Evolutionary conservation across 2,888 invertebrate genomes (phyloP).

Genomic region (Drosophila barbarae): DNA sequence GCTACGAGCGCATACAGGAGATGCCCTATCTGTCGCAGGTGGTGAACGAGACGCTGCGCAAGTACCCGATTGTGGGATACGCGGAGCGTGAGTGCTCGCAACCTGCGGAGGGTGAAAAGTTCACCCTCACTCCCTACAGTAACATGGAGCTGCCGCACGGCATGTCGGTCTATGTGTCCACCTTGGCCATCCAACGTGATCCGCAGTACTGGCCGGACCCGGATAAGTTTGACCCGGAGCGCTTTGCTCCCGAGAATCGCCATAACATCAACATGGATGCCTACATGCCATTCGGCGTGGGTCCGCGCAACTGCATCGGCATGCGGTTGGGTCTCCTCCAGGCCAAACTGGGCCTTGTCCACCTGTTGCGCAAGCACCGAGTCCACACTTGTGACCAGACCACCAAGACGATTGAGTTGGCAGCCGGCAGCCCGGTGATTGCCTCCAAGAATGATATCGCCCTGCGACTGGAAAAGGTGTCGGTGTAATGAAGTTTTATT

Average conservation of each 20-base stretch:
- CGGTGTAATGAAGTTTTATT: background rate
- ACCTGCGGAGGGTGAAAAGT: slow-evolving; percentile 51
- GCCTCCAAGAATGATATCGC: slow-evolving; percentile 44
- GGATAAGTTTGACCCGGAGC: slow-evolving; percentile 65
- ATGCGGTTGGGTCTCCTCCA: slow-evolving; percentile 71
- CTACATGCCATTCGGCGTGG: slow-evolving; percentile 71
- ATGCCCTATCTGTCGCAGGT: slow-evolving; percentile 80
- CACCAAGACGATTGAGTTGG: slow-evolving; percentile 46
- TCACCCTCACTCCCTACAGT: slow-evolving; percentile 61
- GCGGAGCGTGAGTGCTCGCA: slow-evolving; percentile 65
- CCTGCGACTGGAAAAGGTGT: slow-evolving; percentile 37
- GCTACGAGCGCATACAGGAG: slow-evolving; percentile 77
- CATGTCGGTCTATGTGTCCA: slow-evolving; percentile 67
- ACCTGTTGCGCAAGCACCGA: slow-evolving; percentile 64
- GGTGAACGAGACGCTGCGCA: slow-evolving; percentile 69
- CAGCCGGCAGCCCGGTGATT: slow-evolving; percentile 15
- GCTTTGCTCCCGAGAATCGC: slow-evolving; percentile 65
- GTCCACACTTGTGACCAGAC: slow-evolving; percentile 54
- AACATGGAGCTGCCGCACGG: slow-evolving; percentile 61
- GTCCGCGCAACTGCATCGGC: slow-evolving; percentile 73
- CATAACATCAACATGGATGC: slow-evolving; percentile 58
- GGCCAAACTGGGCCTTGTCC: slow-evolving; percentile 66
- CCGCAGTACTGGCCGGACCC: slow-evolving; percentile 72
- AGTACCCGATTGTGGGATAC: slow-evolving; percentile 68
- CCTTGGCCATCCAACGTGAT: slow-evolving; percentile 67